These are phyloP conservation scores for Grallaria varia DNA, from an alignment of 2,113 vertebrate genomes.

Conservation along the genomic window DNA sequence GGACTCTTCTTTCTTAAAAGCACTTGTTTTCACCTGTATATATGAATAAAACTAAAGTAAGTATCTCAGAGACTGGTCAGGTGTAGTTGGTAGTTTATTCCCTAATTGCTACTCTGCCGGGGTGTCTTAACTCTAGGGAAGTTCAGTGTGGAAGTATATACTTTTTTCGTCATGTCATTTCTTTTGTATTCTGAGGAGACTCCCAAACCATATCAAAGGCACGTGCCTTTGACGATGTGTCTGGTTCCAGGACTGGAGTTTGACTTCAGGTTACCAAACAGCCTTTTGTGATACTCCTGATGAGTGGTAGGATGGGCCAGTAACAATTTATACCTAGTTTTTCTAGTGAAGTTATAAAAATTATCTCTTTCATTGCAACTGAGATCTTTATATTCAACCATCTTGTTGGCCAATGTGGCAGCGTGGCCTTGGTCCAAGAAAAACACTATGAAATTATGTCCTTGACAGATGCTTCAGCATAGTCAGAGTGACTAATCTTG, in stretches of 20 bases:
- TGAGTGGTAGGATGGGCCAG: neutral
- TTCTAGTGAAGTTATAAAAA: neutral
- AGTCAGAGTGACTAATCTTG: conserved; percentile 7
- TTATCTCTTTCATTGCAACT: neutral
- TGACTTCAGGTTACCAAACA: neutral
- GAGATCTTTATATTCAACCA: neutral
- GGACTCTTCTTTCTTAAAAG: neutral
- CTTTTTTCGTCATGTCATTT: neutral
- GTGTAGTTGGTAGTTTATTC: neutral
- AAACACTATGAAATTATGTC: neutral
- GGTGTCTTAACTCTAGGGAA: neutral
- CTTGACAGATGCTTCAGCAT: neutral
- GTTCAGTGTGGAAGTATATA: neutral
- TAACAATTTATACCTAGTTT: neutral
- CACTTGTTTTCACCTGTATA: neutral
- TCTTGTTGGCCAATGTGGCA: neutral
- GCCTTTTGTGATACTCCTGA: neutral
- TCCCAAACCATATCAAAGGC: neutral
- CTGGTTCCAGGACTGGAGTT: neutral
- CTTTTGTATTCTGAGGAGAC: neutral
- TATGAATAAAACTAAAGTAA: neutral
- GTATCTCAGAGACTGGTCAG: neutral
- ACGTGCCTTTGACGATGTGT: neutral
- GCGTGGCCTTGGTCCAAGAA: neutral
- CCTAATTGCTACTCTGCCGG: neutral